phyloP scores from a whole-genome alignment of 2,888 invertebrate species.

The Apomyelois bistriatella region DNA sequence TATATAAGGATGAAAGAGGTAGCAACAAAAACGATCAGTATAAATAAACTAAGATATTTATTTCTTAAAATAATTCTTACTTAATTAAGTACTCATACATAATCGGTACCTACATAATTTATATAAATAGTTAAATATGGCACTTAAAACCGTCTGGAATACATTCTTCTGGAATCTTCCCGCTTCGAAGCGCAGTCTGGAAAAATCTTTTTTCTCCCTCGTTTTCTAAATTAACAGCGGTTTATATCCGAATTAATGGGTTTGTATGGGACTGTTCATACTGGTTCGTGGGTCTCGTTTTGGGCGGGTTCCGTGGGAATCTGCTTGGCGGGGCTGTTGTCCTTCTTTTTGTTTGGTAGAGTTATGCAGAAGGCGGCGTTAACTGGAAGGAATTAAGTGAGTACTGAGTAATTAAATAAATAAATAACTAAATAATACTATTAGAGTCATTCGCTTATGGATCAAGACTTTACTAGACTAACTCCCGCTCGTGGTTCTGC shows the following conservation, averaged over 20 bases:
- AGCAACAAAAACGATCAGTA: too few species aligned
- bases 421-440: too few species aligned
- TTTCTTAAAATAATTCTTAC: too few species aligned
- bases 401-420: too few species aligned
- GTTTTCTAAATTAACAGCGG: conserved; percentile 6
- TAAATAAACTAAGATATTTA: too few species aligned
- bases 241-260: neutral
- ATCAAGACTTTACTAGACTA: too few species aligned
- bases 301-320: conserved; percentile 42
- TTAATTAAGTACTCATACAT: too few species aligned
- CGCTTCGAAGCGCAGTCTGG: conserved; percentile 1
- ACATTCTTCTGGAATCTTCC: conserved; percentile 9
- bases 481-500: too few species aligned
- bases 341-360: conserved; percentile 50
- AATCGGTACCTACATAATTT: too few species aligned
- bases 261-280: conserved; percentile 38
- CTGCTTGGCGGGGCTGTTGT: conserved; percentile 30
- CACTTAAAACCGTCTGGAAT: conserved; percentile 15
- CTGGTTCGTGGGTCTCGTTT: conserved; percentile 65
- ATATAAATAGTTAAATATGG: neutral
- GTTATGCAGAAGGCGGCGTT: conserved; percentile 59
- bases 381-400: conserved; percentile 37
- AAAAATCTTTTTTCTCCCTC: conserved; percentile 1
- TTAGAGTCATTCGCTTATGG: too few species aligned
- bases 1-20: too few species aligned